Evolutionary conservation across 1,140 invertebrate genomes (phyloP).

Genomic region (Pectinophora gossypiella): DNA sequence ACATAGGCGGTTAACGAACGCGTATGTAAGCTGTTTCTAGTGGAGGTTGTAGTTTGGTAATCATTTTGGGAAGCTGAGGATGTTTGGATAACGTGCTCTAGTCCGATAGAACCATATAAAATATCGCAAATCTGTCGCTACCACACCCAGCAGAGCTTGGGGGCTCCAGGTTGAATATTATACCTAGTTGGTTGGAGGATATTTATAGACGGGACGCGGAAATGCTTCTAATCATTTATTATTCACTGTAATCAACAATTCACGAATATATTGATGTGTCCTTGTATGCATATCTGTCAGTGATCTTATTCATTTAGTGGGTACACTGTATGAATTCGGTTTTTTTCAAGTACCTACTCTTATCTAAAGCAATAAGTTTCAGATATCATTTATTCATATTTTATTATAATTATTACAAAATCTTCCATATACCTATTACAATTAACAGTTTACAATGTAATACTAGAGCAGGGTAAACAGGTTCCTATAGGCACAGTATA

Average conservation of each 20-base stretch:
- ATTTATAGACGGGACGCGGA: constrained; percentile 58
- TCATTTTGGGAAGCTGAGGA: constrained; percentile 16
- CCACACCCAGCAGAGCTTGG: constrained; percentile 50
- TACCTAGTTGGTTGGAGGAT: constrained; percentile 43
- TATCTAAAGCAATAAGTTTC: too few species aligned
- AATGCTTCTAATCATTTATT: constrained; percentile 42
- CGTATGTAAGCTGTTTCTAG: constrained; percentile 36
- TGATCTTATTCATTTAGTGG: constrained; percentile 6
- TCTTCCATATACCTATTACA: too few species aligned
- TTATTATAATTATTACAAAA: too few species aligned
- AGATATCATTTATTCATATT: too few species aligned
- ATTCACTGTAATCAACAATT: constrained; percentile 6
- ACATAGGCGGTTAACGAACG: constrained; percentile 36
- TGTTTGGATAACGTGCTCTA: too few species aligned
- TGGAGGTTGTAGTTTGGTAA: constrained; percentile 24
- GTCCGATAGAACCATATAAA: too few species aligned
- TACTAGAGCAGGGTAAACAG: neutral
- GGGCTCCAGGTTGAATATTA: constrained; percentile 29
- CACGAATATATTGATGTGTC: constrained; percentile 11
- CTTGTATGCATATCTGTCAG: constrained; percentile 13
- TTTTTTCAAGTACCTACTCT: constrained; percentile 2
- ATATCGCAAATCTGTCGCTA: too few species aligned
- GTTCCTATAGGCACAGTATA: neutral
- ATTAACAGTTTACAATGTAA: neutral
- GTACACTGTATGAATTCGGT: neutral